Base-by-base conservation (phyloP, 1,140 invertebrate species). In the Homalodisca vitripennis region DNA sequence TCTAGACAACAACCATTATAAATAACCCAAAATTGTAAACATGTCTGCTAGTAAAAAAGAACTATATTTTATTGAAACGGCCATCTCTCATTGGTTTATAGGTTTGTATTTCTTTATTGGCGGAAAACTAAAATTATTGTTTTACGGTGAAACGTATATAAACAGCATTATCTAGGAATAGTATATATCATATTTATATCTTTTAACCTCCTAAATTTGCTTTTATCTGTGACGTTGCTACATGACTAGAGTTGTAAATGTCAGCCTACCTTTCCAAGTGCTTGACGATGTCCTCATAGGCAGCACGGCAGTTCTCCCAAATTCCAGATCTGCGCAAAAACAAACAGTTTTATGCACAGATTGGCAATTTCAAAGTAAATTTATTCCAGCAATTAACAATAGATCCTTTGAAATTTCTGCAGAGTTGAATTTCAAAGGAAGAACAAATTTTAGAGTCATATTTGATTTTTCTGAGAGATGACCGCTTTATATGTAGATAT, bases 271-370 rank as follows among this genome's bases (percentile, higher is more conserved):
- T 92, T 87, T 94, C 92, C 76, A 94, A 86, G 79, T 94, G 92
- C 85, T 94, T 95, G 63, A 94, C 92, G 80, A 94, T 93, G 82
- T 95, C 92, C 83, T 95, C 93, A 80, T 94, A 95, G 75, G 92
- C 92, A 73, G 92, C 92, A 80, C 92, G 87, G 84, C 93, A 94
- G 83, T 94, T 94, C 84, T 95, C 92, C 93, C 92, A 95, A 79
- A 94, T 92, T 76, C 91, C 92, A 78, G 92, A 93, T 82, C 93
- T 93, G 85, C 31, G 41, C 26, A 63, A 65, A 57, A 71, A 65
- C 34, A 63, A 68, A 34, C 31, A 32, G 26, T 27, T 66, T 66
- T 66, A 64, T 34, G 30, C 62, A 64, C 62, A 64, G 62, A 46
- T 64, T 64, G 14, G 62, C 62, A 41, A 26, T 32, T 64, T 46